A percentile compares a stretch with the other conserved stretches of the same genome.
Conservation (phyloP, 2,113 vertebrate genomes). For the Kryptolebias marmoratus region DNA sequence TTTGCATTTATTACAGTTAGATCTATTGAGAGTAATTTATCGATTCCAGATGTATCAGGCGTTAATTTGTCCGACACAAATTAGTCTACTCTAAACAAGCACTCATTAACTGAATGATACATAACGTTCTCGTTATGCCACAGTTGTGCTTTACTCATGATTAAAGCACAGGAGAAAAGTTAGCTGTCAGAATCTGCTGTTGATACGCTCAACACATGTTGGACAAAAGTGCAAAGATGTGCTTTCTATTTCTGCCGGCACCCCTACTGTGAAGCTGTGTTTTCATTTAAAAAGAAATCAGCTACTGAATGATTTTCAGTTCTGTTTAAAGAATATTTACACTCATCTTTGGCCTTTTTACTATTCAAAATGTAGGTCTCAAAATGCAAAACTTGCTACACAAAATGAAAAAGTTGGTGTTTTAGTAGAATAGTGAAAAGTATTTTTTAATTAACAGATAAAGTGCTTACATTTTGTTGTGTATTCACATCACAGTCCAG, state of each 20-base stretch:
- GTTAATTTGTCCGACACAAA: conserved; percentile 19
- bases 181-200: conserved; percentile 10
- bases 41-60: conserved; percentile 21
- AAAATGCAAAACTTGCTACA: no score
- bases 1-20: conserved; percentile 13
- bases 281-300: no score
- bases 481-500: neutral
- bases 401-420: no score
- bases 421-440: no score
- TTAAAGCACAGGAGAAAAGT: conserved; percentile 28
- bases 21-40: conserved; percentile 21
- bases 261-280: no score
- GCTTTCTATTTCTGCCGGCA: neutral
- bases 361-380: no score
- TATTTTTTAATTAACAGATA: neutral
- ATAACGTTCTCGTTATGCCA: conserved; percentile 30
- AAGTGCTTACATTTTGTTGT: neutral
- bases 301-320: no score
- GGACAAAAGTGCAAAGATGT: neutral
- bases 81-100: neutral
- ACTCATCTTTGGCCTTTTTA: no score
- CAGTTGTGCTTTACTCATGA: conserved; percentile 29
- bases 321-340: no score
- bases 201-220: neutral
- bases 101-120: conserved; percentile 38